Evolutionary conservation across 2,888 invertebrate species (phyloP).

Genomic region (Lasioglossum marginatum): DNA sequence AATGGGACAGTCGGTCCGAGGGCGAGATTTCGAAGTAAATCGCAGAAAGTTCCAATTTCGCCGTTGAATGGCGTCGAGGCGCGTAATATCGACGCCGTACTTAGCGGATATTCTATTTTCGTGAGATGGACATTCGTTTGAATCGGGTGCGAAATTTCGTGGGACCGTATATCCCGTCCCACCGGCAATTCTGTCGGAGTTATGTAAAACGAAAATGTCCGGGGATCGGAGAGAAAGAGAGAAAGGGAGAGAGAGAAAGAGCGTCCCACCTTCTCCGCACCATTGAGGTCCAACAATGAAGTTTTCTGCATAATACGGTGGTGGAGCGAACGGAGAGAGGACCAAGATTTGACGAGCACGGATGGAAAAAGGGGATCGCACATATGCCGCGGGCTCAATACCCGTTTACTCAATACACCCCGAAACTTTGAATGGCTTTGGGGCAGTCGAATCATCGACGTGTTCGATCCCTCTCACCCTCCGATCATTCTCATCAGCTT

Average conservation of each 20-base stretch:
- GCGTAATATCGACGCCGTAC: constrained; percentile 1
- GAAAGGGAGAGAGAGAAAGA: too few relatives aligned
- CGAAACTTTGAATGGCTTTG: constrained; percentile 30
- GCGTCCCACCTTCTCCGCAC: constrained; percentile 64
- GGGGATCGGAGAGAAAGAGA: constrained; percentile 29
- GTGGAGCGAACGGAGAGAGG: constrained; percentile 48
- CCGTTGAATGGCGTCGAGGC: background rate
- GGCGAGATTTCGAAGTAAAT: background rate
- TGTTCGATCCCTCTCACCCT: constrained; percentile 1
- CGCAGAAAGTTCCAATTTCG: constrained; percentile 4
- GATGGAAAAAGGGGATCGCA: constrained; percentile 60
- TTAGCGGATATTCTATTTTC: constrained; percentile 39
- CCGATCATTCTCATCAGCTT: constrained; percentile 13
- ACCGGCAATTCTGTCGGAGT: constrained; percentile 46
- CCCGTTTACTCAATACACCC: constrained; percentile 61
- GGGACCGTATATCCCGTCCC: constrained; percentile 34
- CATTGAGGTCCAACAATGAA: constrained; percentile 76
- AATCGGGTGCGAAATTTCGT: constrained; percentile 53
- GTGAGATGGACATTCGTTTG: constrained; percentile 31
- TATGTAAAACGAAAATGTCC: constrained; percentile 71
- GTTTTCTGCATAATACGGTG: constrained; percentile 77
- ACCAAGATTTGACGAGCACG: constrained; percentile 64
- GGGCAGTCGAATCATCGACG: constrained; percentile 37
- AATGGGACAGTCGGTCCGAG: background rate
- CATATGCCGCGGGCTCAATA: constrained; percentile 58